A percentile compares a stretch with the other conserved stretches of the same genome.
Conservation (phyloP, 1,140 invertebrate species). For the Magallana ariakensis region DNA sequence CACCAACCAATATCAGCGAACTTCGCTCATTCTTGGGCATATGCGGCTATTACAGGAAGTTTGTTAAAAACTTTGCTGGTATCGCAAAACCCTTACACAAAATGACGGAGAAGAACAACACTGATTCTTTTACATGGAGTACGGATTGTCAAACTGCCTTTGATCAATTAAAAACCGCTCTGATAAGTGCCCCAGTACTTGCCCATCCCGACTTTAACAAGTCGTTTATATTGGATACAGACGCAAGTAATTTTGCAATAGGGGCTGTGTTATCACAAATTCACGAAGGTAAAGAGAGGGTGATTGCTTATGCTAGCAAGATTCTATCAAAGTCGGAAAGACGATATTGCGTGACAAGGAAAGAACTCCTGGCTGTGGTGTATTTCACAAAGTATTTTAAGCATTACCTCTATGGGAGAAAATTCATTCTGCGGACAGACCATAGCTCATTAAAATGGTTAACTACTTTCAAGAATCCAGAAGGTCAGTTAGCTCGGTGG, state of each 20-base stretch:
- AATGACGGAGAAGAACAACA: conserved; percentile 21
- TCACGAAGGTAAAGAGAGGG: conserved; percentile 47
- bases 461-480: not conserved
- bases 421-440: conserved; percentile 13
- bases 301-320: conserved; percentile 42
- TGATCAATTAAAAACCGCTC: conserved; percentile 42
- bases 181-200: conserved; percentile 50
- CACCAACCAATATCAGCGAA: not conserved
- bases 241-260: conserved; percentile 45
- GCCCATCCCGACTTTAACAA: conserved; percentile 38
- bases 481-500: conserved; percentile 59
- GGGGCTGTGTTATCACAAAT: conserved; percentile 66
- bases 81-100: conserved; percentile 38
- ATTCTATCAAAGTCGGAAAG: conserved; percentile 35
- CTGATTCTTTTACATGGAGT: conserved; percentile 26
- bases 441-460: conserved; percentile 24
- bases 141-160: conserved; percentile 41
- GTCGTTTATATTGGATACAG: conserved; percentile 48
- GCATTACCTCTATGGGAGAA: not conserved
- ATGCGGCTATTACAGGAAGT: conserved; percentile 47
- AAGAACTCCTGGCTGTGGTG: conserved; percentile 51
- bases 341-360: conserved; percentile 46
- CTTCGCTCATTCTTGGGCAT: conserved; percentile 33
- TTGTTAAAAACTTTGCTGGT: conserved; percentile 40
- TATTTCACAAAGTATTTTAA: conserved; percentile 40